These are phyloP conservation scores for Arnoldichthys spilopterus DNA, from an alignment of 2,797 vertebrate genomes.

Conservation along the genomic window DNA sequence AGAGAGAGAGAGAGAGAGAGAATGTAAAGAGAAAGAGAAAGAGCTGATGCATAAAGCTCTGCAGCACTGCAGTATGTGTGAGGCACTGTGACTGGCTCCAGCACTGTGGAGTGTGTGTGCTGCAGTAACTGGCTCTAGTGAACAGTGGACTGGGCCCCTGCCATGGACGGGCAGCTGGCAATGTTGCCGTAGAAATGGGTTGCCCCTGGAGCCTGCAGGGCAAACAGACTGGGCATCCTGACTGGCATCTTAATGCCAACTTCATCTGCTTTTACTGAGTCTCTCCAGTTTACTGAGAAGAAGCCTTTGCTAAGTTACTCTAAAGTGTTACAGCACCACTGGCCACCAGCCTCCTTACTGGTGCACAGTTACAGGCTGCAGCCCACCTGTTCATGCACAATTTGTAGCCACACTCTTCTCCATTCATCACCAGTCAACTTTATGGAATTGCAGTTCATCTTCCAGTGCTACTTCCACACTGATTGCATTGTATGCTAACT, in stretches of 20 bases:
- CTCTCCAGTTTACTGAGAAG: neutral
- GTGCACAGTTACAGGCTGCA: neutral
- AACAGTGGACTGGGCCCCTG: conserved; percentile 28
- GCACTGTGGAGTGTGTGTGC: conserved; percentile 5
- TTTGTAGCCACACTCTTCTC: neutral
- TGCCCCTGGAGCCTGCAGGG: conserved; percentile 23
- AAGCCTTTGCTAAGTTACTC: neutral
- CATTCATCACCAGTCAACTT: neutral
- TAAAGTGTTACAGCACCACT: neutral
- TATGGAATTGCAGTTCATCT: conserved; percentile 10
- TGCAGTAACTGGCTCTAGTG: conserved; percentile 20
- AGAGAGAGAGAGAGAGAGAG: neutral
- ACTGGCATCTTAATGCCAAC: neutral
- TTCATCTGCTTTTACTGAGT: neutral
- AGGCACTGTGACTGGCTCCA: neutral
- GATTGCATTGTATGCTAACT: conserved; percentile 18
- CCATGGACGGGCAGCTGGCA: conserved; percentile 25
- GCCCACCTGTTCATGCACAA: neutral
- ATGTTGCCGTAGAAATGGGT: conserved; percentile 28
- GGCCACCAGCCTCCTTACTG: neutral
- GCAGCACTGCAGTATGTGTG: conserved; percentile 6
- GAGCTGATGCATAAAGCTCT: conserved; percentile 19
- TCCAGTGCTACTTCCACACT: neutral
- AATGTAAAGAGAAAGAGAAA: conserved; percentile 16
- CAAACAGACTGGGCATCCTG: conserved; percentile 15